phyloP scores from a whole-genome alignment of 2,888 invertebrate species.

The Xestia sexstrigata region DNA sequence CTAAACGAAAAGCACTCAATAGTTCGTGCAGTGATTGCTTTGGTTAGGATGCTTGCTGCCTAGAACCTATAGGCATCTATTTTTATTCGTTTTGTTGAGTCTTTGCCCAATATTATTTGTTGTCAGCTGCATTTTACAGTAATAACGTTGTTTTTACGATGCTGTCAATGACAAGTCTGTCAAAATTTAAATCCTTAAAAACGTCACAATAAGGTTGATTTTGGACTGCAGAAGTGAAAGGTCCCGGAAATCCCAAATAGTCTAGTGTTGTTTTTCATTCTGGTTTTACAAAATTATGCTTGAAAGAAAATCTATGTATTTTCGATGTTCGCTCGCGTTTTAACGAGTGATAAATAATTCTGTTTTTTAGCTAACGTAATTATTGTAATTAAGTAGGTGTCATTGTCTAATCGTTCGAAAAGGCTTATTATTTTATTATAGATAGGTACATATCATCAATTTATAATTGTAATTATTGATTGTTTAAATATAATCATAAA shows the following conservation, averaged over 20 bases:
- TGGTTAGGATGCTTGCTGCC: background rate
- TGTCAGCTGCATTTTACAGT: background rate
- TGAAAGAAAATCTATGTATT: constrained; percentile 30
- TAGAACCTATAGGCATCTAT: background rate
- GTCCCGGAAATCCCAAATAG: background rate
- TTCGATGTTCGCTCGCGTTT: constrained; percentile 69
- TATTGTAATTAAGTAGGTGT: constrained; percentile 57
- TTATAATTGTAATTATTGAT: constrained; percentile 71
- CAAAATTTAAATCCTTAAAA: background rate
- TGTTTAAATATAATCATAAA: constrained; percentile 70
- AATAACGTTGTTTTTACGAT: background rate
- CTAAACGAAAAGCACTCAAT: background rate
- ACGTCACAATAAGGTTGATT: background rate
- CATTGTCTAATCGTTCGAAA: constrained; percentile 65
- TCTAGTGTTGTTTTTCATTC: constrained; percentile 28
- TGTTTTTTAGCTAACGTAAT: constrained; percentile 50
- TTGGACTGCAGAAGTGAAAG: background rate
- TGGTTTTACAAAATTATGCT: constrained; percentile 32
- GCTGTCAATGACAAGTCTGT: background rate
- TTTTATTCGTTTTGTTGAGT: background rate
- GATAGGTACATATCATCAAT: constrained; percentile 73
- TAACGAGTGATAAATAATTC: constrained; percentile 67
- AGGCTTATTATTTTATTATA: constrained; percentile 68
- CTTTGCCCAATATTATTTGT: constrained; percentile 6
- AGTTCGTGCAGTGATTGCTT: background rate